Percentiles rank a stretch among this genome's conserved stretches.
These are phyloP conservation scores for Ylistrum balloti DNA, from an alignment of 1,140 invertebrate species.

Conservation along the genomic window DNA sequence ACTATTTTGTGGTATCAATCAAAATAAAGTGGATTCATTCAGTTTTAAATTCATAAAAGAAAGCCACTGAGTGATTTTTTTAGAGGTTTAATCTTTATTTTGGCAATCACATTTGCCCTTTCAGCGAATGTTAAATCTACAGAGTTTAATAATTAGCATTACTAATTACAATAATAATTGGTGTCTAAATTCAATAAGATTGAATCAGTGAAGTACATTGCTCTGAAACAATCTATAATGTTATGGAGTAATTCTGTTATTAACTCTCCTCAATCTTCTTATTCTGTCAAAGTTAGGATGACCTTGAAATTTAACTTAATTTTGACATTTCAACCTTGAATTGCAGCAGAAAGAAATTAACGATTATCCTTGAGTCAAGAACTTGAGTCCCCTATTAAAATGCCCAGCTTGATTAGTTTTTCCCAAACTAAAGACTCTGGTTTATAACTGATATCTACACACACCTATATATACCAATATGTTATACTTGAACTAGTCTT, in stretches of 20 bases:
- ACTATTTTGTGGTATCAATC: no score
- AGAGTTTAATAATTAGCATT: background rate
- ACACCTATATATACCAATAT: no score
- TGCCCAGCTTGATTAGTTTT: no score
- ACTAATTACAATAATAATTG: background rate
- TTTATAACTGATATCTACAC: no score
- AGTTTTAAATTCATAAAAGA: background rate
- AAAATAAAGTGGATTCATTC: background rate
- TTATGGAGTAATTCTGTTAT: background rate
- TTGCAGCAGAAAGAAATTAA: background rate
- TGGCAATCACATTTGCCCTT: background rate
- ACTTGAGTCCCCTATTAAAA: no score
- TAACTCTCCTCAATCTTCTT: background rate
- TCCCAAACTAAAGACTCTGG: no score
- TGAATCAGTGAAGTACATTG: constrained; percentile 8
- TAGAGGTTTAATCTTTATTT: background rate
- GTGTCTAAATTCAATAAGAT: background rate
- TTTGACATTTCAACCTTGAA: background rate
- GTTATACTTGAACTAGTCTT: no score
- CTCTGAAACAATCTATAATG: background rate
- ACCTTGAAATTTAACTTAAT: constrained; percentile 17
- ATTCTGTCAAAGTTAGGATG: background rate
- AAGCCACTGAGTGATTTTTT: background rate
- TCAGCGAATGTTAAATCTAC: background rate
- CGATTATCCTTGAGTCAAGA: no score